Evolutionary conservation across 2,113 vertebrate species (phyloP), one percentile per base, ranked within the genome.

Genomic region (Amphiprion percula): DNA sequence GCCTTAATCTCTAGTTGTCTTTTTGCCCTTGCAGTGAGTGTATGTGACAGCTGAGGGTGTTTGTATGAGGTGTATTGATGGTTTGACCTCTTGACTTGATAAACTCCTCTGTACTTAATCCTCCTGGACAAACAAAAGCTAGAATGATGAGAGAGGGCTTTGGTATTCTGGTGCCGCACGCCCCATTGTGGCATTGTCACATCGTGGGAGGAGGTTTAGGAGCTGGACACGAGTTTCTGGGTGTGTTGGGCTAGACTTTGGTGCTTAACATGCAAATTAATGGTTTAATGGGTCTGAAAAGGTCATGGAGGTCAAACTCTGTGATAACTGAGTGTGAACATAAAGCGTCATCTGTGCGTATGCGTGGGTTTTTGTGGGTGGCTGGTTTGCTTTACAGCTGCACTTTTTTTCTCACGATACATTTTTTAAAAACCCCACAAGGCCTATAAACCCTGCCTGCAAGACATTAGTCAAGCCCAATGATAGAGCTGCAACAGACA

Each of bases 191-290:
- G 24, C 41, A 16, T 67, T 80, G 84, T 85, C 80, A 83, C 68
- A 53, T 41, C 10, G 11, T 12, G 16, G 76, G 28, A 30, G 74
- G 79, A 56, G 61, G 53, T 19, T 49, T 15, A 8, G 33, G 8
- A 12, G 52, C 30, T 69, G 19, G 33, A 8, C 33, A 37, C 8
- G 33, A 7, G 8, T 6, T 37, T 6, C 33, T 37, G 33, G 33
- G 33, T 8, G 33, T 37, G 8, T 28, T 17, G 53, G 39, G 60
- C 28, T 2, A 23, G 64, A 54, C 33, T 37, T 47, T 75, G 12
- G 74, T 90, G 79, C 90, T 93, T 87, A 93, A 90, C 87, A 93
- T 24, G 15, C 87, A 93, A 94, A 95, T 95, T 88, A 92, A 76
- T 62, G 83, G 80, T 83, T 83, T 89, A 92, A 88, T 93, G 87